Base-by-base conservation (phyloP, 2,113 vertebrate species). In the Anthoscopus minutus region DNA sequence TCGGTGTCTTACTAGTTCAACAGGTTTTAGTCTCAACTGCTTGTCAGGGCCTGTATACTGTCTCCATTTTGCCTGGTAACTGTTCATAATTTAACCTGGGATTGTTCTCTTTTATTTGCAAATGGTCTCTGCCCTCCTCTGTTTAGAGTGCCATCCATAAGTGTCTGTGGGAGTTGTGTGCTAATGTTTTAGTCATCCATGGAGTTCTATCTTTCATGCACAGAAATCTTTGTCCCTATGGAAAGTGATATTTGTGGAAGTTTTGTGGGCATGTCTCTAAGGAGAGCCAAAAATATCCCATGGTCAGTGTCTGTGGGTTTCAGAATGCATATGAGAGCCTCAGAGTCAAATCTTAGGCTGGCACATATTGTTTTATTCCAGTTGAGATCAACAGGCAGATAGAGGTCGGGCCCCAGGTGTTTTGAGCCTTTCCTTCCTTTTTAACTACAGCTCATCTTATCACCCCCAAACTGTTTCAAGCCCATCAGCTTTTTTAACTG, bases 341-440 rank as follows among this genome's bases (percentile, higher is more conserved):
- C 22, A 56, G 48, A 92, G 44, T 56, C 40, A 78, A 78, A 64
- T n/a, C 65, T 38, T 76, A 51, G 57, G 56, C 44, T 92, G 38
- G 48, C 23, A 53, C 24, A 25, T 17, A 35, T 12, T 18, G 10
- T 73, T 92, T 86, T 58, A 88, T 83, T 91, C 88, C 88, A 79
- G 76, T 60, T 86, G 76, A 97, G 92, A 95, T 93, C 67, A 94
- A 92, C 61, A 0, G 2, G 44, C 64, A 88, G 90, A 92, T 92
- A 95, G 61, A 81, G 48, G 45, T 88, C 88, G 96, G 64, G 85
- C 89, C 94, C 88, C 96, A 96, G 96, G 92, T 96, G 88, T 89
- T 95, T 90, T 24, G 24, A 95, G 80, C 69, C 76, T 95, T 96
- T 95, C 80, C 82, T 95, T 96, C 95, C 94, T 95, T 94, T 96